These are phyloP conservation scores for Heliconius hewitsoni DNA, from an alignment of 1,140 invertebrate species.

Conservation along the genomic window DNA sequence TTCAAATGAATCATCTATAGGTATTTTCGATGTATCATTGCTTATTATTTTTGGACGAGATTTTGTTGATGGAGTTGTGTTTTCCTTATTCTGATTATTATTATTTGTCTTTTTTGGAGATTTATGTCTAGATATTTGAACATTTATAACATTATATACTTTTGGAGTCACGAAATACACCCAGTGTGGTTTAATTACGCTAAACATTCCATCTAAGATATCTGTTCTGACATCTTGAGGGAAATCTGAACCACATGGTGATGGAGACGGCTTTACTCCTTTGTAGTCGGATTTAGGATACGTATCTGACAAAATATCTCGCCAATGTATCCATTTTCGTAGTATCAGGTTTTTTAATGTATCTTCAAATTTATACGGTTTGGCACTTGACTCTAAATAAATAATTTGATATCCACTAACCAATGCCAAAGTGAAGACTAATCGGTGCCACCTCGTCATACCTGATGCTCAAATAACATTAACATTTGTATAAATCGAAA, in stretches of 20 bases:
- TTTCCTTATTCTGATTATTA: background rate
- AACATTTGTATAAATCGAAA: background rate
- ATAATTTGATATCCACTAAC: background rate
- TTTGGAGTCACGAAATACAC: background rate
- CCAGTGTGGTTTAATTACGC: background rate
- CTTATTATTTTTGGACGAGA: background rate
- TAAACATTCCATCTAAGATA: background rate
- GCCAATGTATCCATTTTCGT: background rate
- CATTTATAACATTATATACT: constrained; percentile 8
- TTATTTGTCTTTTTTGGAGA: background rate
- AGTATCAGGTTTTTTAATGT: background rate
- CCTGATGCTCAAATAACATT: background rate
- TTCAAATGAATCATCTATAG: constrained; percentile 32
- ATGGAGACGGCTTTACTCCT: background rate
- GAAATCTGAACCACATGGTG: background rate
- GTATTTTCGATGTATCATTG: background rate
- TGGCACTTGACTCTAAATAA: background rate
- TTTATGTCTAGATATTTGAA: background rate
- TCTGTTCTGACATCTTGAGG: background rate
- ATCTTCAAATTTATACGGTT: background rate
- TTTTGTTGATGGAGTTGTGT: background rate
- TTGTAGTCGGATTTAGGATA: background rate
- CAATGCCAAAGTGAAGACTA: background rate
- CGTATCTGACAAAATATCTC: background rate
- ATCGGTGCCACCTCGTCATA: background rate